Conservation (phyloP, 2,797 vertebrate species). For the Chiloscyllium punctatum region DNA sequence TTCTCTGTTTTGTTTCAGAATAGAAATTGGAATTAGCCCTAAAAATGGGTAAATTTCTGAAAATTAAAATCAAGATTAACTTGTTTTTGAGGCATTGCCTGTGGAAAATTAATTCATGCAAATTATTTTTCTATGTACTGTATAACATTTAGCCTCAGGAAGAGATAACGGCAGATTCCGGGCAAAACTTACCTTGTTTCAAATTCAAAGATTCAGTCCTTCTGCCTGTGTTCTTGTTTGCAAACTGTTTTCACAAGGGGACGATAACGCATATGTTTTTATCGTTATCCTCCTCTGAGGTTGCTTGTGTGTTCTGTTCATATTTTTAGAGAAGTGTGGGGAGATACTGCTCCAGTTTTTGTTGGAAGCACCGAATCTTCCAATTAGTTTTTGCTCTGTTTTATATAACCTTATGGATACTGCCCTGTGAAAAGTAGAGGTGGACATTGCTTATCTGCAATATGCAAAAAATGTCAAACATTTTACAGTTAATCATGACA, state of each 20-base stretch:
- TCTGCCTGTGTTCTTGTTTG: not conserved
- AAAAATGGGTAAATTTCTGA: not conserved
- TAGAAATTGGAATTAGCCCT: not conserved
- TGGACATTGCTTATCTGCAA: not conserved
- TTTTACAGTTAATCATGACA: not conserved
- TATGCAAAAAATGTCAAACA: not conserved
- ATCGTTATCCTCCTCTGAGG: not conserved
- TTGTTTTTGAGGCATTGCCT: not conserved
- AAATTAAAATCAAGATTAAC: not conserved
- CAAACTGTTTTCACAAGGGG: not conserved
- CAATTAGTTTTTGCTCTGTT: not conserved
- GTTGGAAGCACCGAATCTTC: not conserved
- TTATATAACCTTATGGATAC: not conserved
- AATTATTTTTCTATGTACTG: not conserved
- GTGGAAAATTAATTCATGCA: not conserved
- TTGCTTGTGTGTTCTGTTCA: not conserved
- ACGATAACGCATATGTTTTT: not conserved
- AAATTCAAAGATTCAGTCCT: not conserved
- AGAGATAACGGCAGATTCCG: no score
- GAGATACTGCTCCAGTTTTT: not conserved
- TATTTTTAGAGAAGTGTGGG: not conserved
- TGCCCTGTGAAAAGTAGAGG: not conserved
- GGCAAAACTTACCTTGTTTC: no score
- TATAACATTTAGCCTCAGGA: not conserved
- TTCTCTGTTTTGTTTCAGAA: not conserved